Evolutionary conservation across 2,888 invertebrate genomes (phyloP).

Genomic region (Polylopha cassiicola): DNA sequence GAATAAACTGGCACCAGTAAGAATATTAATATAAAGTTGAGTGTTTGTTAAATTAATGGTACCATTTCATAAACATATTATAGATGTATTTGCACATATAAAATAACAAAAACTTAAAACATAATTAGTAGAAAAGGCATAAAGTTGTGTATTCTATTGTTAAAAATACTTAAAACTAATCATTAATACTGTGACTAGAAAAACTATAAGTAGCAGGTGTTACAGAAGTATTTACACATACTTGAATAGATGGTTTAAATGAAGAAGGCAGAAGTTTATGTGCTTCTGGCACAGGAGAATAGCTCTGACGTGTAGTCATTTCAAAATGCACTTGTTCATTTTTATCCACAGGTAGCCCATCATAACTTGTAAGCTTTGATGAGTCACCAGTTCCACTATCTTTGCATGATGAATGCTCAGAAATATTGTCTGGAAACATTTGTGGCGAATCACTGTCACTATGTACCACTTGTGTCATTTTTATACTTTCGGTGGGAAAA

Average conservation of each 20-base stretch:
- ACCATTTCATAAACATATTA: slow-evolving; percentile 18
- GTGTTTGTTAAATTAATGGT: too few species aligned
- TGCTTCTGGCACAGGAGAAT: slow-evolving; percentile 70
- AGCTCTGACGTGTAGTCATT: slow-evolving; percentile 59
- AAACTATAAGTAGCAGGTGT: slow-evolving; percentile 75
- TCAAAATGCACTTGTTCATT: slow-evolving; percentile 71
- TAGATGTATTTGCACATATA: slow-evolving; percentile 6
- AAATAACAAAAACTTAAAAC: slow-evolving; percentile 21
- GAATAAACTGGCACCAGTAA: too few species aligned
- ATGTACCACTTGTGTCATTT: slow-evolving; percentile 71
- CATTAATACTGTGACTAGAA: slow-evolving; percentile 75
- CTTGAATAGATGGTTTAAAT: slow-evolving; percentile 73
- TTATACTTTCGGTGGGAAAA: slow-evolving; percentile 65
- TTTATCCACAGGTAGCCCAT: slow-evolving; percentile 69
- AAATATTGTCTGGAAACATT: slow-evolving; percentile 80
- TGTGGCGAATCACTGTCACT: slow-evolving; percentile 72
- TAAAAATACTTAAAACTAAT: slow-evolving; percentile 39
- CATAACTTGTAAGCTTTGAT: slow-evolving; percentile 84
- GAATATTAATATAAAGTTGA: too few species aligned
- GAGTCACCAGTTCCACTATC: slow-evolving; percentile 90
- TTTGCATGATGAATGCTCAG: slow-evolving; percentile 86
- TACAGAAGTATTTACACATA: slow-evolving; percentile 72
- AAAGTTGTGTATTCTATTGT: slow-evolving; percentile 26
- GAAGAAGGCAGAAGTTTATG: slow-evolving; percentile 73
- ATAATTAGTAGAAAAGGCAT: slow-evolving; percentile 62